Conservation (phyloP, 2,888 invertebrate species). For the Acronicta psi region DNA sequence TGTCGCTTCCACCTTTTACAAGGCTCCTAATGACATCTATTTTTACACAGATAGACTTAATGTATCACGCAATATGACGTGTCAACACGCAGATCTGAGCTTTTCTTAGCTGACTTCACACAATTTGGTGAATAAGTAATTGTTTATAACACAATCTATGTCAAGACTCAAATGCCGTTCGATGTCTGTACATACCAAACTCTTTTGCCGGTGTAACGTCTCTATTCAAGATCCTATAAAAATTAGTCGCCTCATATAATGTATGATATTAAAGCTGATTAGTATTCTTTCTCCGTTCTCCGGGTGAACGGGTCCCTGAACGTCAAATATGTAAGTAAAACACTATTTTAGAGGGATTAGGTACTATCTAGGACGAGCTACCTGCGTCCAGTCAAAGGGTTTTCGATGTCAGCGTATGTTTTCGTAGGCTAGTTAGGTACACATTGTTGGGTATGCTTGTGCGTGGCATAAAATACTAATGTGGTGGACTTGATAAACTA, state of each 20-base stretch:
- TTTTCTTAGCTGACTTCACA: no score
- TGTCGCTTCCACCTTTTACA: no score
- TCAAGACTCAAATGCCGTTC: no score
- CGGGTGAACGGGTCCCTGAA: slow-evolving; percentile 46
- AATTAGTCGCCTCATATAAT: slow-evolving; percentile 28
- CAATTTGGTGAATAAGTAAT: no score
- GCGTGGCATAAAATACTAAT: slow-evolving; percentile 42
- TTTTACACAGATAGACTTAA: no score
- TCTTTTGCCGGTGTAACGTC: no score
- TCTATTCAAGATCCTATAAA: slow-evolving; percentile 30
- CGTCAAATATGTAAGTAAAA: slow-evolving; percentile 47
- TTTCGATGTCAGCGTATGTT: slow-evolving; percentile 46
- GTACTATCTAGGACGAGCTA: slow-evolving; percentile 35
- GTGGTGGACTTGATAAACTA: slow-evolving; percentile 24
- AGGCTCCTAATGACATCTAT: no score
- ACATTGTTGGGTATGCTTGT: slow-evolving; percentile 29
- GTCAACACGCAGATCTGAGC: no score
- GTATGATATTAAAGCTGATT: slow-evolving; percentile 30
- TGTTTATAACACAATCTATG: no score
- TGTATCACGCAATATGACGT: no score
- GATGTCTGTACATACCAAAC: no score
- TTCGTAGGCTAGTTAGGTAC: slow-evolving; percentile 15
- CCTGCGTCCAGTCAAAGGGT: slow-evolving; percentile 42
- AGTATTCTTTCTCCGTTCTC: slow-evolving; percentile 50
- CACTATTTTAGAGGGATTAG: slow-evolving; percentile 50